phyloP scores from a whole-genome alignment of 2,113 vertebrate species.

The Pteruthius melanotis region DNA sequence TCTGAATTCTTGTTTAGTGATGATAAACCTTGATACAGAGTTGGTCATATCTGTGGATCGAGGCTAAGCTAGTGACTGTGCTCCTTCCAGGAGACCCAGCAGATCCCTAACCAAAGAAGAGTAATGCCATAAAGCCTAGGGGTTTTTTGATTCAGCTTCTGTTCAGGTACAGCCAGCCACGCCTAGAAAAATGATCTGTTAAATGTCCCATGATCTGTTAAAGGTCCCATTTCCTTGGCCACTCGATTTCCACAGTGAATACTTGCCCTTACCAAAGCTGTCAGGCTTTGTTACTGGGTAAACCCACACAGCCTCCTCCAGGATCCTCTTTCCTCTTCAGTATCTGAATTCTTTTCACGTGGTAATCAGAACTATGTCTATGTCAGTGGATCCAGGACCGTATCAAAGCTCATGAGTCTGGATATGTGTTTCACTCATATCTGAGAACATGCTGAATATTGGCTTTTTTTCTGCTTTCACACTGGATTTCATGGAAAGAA shows the following conservation, averaged over 20 bases:
- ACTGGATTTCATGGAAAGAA: neutral
- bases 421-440: neutral
- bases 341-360: neutral
- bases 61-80: neutral
- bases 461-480: neutral
- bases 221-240: neutral
- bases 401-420: neutral
- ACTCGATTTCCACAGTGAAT: neutral
- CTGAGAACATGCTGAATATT: neutral
- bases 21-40: neutral
- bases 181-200: neutral
- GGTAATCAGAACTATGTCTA: neutral
- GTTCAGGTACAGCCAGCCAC: neutral
- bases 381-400: neutral
- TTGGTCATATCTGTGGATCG: neutral
- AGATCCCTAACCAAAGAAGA: neutral
- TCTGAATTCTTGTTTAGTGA: neutral
- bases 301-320: neutral
- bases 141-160: neutral
- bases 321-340: neutral
- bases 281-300: neutral
- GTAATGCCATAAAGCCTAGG: neutral
- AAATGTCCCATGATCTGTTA: neutral
- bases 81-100: neutral
- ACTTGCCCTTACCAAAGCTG: neutral